A percentile compares a stretch with the other conserved stretches of the same genome.
Evolutionary conservation across 2,797 vertebrate species (phyloP).

Genomic region (Notamacropus eugenii): DNA sequence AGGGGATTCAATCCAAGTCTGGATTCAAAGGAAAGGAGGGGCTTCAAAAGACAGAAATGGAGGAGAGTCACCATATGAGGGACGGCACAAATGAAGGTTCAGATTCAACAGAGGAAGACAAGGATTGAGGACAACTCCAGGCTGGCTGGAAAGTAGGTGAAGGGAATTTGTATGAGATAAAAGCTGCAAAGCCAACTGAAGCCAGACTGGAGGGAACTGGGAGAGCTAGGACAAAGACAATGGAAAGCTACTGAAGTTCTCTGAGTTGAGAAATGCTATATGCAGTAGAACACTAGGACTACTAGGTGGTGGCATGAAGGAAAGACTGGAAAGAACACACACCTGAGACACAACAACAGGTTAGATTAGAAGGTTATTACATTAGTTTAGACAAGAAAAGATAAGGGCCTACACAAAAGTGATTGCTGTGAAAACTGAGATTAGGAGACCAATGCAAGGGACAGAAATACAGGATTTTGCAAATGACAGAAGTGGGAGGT

Average conservation of each 20-base stretch:
- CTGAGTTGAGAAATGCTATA: neutral
- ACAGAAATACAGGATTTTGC: neutral
- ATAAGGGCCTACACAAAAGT: neutral
- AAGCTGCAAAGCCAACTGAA: neutral
- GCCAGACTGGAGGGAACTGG: neutral
- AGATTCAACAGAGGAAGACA: neutral
- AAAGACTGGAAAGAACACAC: neutral
- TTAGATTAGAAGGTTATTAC: neutral
- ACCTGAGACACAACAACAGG: fast-evolving
- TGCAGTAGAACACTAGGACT: neutral
- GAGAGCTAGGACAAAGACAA: neutral
- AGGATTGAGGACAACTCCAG: neutral
- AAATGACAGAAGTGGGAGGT: neutral
- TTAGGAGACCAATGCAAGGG: neutral
- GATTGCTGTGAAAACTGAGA: neutral
- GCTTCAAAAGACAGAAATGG: neutral
- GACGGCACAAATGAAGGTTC: neutral
- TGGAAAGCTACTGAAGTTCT: neutral
- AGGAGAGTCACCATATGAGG: neutral
- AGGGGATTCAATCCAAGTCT: neutral
- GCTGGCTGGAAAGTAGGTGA: neutral
- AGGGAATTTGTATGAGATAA: neutral
- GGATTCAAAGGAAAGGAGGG: neutral
- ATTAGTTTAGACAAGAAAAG: neutral
- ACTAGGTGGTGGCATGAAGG: neutral